Evolutionary conservation across 2,888 invertebrate genomes (phyloP), one percentile per base, ranked within the genome.

Genomic region (Saturnia pavonia): DNA sequence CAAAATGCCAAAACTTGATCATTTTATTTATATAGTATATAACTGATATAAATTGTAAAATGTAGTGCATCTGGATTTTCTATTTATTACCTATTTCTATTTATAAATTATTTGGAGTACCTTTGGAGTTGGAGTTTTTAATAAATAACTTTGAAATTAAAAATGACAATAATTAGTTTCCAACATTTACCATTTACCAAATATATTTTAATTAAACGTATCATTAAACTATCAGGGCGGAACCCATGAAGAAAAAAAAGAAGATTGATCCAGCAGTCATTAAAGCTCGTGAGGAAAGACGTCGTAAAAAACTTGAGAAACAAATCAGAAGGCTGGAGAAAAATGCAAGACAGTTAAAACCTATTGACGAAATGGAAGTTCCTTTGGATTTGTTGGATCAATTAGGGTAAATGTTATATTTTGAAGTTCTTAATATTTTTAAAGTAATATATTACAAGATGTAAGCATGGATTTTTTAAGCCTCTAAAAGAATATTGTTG

Each of bases 171-270:
- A 14, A 45, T 43, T 19, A 0, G 7, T 51, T 25, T 48, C 7
- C 22, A 22, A n/a, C 6, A 54, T 34, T n/a, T 4, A 51, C 6
- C 6, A 54, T 34, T n/a, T 4, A 51, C 6, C 0, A 25, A 25
- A 45, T 22, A 12, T 54, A 16, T 19, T 48, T 57, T 60, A 45
- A 57, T 4, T 43, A 16, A 65, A 68, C 42, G 42, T 43, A 22
- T 68, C 67, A 57, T 65, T 67, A 65, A 65, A 71, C 72, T 90
- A 92, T 67, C 80, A 97, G 97, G 85, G 98, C 96, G 7, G 98
- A 98, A 86, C 99, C 99, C 3, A 85, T 99, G 84, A 99, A 98
- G 87, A 99, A 97, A 88, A 99, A 98, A 90, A 98, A 96, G 85
- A 96, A 95, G 83, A 70, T 98, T 0, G 98, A 99, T 89, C 98